Evolutionary conservation across 2,888 invertebrate genomes (phyloP).

Genomic region (Dermolepida albohirtum): DNA sequence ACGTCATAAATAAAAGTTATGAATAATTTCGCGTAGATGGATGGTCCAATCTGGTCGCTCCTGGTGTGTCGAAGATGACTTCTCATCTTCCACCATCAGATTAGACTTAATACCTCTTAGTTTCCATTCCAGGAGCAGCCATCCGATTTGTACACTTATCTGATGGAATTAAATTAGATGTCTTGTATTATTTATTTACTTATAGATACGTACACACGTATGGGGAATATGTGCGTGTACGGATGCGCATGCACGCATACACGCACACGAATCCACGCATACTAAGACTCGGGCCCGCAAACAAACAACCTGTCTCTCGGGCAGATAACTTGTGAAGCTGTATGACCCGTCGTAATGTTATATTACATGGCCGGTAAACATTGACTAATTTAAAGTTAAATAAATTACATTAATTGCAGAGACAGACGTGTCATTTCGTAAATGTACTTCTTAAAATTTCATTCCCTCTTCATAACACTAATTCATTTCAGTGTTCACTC

Average conservation of each 20-base stretch:
- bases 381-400: constrained; percentile 31
- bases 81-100: constrained; percentile 59
- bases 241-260: neutral
- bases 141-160: constrained; percentile 50
- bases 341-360: constrained; percentile 10
- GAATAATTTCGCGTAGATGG: constrained; percentile 63
- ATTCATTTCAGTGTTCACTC: neutral
- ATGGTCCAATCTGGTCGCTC: constrained; percentile 59
- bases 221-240: constrained; percentile 8
- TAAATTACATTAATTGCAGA: constrained; percentile 12
- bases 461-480: neutral
- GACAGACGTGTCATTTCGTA: neutral
- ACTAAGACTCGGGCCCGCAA: neutral
- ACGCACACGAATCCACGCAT: neutral
- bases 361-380: constrained; percentile 13
- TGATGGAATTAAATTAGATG: constrained; percentile 51
- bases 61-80: constrained; percentile 55
- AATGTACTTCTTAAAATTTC: neutral
- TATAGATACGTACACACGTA: constrained; percentile 41
- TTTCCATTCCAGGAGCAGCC: constrained; percentile 51
- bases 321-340: constrained; percentile 20
- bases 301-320: constrained; percentile 11
- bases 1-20: constrained; percentile 51
- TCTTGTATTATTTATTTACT: constrained; percentile 49
- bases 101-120: constrained; percentile 59